Evolutionary conservation across 2,797 vertebrate genomes (phyloP).

Genomic region (Tinamus major): DNA sequence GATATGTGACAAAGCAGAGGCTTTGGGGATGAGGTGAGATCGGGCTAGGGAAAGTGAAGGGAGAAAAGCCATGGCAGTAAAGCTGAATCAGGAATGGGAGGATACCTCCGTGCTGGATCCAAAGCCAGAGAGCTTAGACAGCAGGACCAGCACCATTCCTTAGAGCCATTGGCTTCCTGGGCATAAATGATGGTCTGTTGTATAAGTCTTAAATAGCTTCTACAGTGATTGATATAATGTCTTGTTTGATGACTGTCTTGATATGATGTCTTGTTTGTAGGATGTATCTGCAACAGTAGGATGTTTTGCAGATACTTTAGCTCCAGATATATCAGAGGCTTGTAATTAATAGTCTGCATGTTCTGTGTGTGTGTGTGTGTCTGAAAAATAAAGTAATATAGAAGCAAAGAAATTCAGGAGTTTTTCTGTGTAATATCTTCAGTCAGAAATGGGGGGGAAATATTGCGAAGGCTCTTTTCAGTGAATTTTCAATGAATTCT

Average conservation of each 20-base stretch:
- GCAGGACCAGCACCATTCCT: background rate
- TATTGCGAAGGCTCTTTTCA: background rate
- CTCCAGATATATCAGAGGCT: background rate
- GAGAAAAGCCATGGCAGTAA: background rate
- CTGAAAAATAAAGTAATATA: background rate
- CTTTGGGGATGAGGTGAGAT: background rate
- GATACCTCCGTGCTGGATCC: background rate
- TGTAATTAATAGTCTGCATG: background rate
- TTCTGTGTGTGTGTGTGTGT: background rate
- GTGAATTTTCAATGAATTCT: background rate
- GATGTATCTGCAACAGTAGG: background rate
- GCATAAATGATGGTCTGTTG: background rate
- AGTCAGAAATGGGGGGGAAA: background rate
- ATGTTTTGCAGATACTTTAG: background rate
- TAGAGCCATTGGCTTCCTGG: background rate
- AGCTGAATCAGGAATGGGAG: background rate
- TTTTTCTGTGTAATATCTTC: background rate
- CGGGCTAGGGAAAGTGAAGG: accelerated
- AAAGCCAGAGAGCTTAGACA: background rate
- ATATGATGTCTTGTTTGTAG: background rate
- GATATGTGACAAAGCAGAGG: accelerated
- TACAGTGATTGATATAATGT: background rate
- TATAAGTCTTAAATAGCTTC: background rate
- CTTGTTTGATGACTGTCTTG: background rate
- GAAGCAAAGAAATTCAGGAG: background rate